Evolutionary conservation across 2,797 vertebrate species (phyloP).

Genomic region (Synanceia verrucosa): DNA sequence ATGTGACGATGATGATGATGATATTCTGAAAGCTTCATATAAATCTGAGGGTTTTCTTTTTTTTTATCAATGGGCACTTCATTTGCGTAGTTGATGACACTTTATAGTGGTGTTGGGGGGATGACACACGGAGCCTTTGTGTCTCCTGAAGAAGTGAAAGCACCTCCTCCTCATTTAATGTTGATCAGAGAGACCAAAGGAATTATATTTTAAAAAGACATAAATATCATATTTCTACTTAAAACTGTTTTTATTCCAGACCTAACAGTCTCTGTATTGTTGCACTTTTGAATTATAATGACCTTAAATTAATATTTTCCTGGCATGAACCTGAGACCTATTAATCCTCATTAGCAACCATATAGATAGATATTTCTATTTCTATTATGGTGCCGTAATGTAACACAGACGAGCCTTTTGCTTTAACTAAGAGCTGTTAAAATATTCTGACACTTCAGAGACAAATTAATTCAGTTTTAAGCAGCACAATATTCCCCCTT

Average conservation of each 20-base stretch:
- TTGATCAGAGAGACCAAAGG: conserved; percentile 20
- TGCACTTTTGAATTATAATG: conserved; percentile 11
- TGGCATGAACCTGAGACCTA: not conserved
- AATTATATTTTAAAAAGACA: conserved; percentile 14
- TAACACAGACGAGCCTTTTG: not conserved
- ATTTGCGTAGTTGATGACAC: conserved; percentile 67
- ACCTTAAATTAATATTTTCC: not conserved
- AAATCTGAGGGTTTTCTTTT: not conserved
- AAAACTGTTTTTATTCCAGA: not conserved
- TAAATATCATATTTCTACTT: conserved; percentile 17
- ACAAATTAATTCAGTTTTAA: not conserved
- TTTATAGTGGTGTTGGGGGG: conserved; percentile 37
- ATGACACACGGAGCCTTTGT: conserved; percentile 58
- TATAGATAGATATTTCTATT: too few species aligned
- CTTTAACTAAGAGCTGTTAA: not conserved
- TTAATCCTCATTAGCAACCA: not conserved
- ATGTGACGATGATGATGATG: not conserved
- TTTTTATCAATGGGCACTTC: conserved; percentile 62
- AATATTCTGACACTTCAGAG: not conserved
- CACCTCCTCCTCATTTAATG: conserved; percentile 10
- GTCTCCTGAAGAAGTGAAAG: conserved; percentile 34
- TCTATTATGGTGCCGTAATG: not conserved
- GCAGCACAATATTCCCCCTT: not conserved
- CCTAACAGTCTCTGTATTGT: not conserved
- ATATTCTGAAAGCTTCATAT: not conserved